These are phyloP conservation scores for Holcopasites calliopsidis DNA, from an alignment of 1,140 invertebrate genomes.

Conservation along the genomic window DNA sequence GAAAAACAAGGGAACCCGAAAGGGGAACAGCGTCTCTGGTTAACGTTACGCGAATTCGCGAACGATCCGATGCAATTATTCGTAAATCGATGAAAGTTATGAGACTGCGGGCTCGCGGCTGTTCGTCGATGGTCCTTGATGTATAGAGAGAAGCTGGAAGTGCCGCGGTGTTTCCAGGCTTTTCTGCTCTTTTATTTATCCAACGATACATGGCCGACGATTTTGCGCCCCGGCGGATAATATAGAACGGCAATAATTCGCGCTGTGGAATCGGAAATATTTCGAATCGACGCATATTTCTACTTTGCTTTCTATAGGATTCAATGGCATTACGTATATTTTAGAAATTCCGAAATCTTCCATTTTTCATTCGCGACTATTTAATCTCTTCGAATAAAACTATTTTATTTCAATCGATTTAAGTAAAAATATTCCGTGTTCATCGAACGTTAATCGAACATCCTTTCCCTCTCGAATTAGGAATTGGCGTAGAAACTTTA, in stretches of 20 bases:
- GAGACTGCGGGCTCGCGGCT: not conserved
- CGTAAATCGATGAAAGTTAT: not conserved
- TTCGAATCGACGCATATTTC: not conserved
- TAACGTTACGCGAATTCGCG: not conserved
- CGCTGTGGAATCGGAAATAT: not conserved
- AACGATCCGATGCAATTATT: not conserved
- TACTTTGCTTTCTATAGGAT: not conserved
- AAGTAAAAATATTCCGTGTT: no score
- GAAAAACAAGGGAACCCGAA: conserved; percentile 6
- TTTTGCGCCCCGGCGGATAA: not conserved
- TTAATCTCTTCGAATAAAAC: no score
- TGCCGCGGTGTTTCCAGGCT: no score
- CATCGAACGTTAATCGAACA: no score
- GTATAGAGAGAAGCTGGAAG: no score
- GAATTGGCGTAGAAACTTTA: no score
- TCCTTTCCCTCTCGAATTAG: no score
- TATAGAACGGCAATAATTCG: not conserved
- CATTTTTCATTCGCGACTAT: no score
- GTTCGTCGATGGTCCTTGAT: no score
- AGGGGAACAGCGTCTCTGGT: not conserved
- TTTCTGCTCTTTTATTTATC: not conserved
- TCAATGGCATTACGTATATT: not conserved
- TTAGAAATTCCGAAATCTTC: not conserved
- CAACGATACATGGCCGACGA: not conserved
- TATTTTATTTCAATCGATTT: no score